These are phyloP conservation scores for Condylura cristata DNA, from an alignment of 2,113 vertebrate species.

Conservation along the genomic window DNA sequence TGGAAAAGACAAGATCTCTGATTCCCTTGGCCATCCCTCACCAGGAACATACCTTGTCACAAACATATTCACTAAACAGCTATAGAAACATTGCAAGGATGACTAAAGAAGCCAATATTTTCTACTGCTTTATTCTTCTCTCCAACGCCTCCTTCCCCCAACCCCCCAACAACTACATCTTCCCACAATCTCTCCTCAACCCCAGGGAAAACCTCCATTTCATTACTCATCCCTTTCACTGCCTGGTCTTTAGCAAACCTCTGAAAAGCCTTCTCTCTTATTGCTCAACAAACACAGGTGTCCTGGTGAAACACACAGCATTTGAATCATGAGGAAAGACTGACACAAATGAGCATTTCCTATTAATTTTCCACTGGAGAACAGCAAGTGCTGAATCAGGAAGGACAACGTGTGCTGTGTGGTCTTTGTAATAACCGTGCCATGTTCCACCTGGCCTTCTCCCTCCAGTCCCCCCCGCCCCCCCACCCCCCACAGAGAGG, in stretches of 20 bases:
- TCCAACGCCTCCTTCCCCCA: too few relatives aligned
- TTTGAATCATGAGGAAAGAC: slow-evolving; percentile 17
- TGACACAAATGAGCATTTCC: slow-evolving; percentile 20
- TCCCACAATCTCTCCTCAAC: background rate
- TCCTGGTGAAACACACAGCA: slow-evolving; percentile 23
- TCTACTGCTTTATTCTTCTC: background rate
- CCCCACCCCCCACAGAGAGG: background rate
- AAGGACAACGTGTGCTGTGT: slow-evolving; percentile 39
- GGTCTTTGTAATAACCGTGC: background rate
- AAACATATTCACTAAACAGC: background rate
- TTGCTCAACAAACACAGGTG: slow-evolving; percentile 71
- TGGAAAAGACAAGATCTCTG: background rate
- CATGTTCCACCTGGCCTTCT: background rate
- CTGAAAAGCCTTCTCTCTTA: slow-evolving; percentile 38
- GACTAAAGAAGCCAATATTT: background rate
- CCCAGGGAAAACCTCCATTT: background rate
- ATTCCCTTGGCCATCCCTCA: background rate
- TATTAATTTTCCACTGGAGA: slow-evolving; percentile 54
- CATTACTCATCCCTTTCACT: slow-evolving; percentile 33
- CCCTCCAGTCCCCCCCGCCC: background rate
- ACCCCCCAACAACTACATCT: background rate
- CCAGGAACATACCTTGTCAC: background rate
- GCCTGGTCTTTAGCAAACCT: slow-evolving; percentile 50
- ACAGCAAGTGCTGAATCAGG: background rate
- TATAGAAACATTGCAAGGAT: background rate